Evolutionary conservation across 2,888 invertebrate genomes (phyloP).

Genomic region (Oasisia sp.): DNA sequence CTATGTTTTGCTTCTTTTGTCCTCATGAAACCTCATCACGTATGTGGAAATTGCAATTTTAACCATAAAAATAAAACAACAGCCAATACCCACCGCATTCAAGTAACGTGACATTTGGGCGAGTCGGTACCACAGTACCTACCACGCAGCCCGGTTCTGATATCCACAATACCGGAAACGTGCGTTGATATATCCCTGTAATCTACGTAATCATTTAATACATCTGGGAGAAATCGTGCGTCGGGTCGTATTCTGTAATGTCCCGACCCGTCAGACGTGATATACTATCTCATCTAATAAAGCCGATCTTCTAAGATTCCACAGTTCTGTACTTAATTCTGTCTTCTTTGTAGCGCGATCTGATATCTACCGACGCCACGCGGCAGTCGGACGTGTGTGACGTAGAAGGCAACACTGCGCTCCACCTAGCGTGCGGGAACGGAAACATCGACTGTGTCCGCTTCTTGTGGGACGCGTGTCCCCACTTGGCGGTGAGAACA

Average conservation of each 20-base stretch:
- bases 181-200: too few species aligned
- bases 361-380: neutral
- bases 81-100: too few species aligned
- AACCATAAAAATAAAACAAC: too few species aligned
- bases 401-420: neutral
- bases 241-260: neutral
- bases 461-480: neutral
- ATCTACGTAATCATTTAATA: too few species aligned
- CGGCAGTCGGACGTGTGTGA: neutral
- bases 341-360: neutral
- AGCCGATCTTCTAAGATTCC: neutral
- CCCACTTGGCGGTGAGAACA: neutral
- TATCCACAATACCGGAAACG: too few species aligned
- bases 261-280: neutral
- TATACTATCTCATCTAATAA: neutral
- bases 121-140: too few species aligned
- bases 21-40: too few species aligned
- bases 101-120: too few species aligned
- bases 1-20: too few species aligned
- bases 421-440: conserved; percentile 17
- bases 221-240: neutral
- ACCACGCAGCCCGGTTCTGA: too few species aligned
- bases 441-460: neutral
- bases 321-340: neutral
- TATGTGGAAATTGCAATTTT: too few species aligned